Evolutionary conservation across 1,140 invertebrate species (phyloP).

Genomic region (Meteorus sp.): DNA sequence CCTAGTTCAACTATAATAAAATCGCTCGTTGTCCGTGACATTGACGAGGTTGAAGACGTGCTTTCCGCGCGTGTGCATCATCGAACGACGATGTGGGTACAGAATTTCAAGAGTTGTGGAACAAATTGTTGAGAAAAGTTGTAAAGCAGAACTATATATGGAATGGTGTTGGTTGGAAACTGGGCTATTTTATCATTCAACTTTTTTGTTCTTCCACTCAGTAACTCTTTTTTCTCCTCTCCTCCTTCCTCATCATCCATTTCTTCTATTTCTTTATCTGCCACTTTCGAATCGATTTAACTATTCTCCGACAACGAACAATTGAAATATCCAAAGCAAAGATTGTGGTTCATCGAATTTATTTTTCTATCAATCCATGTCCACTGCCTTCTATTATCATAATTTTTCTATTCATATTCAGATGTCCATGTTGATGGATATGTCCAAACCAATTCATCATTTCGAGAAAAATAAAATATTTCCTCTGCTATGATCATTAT

Average conservation of each 20-base stretch:
- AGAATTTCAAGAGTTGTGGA: too few relatives aligned
- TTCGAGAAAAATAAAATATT: too few relatives aligned
- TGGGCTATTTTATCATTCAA: background rate
- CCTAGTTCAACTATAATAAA: conserved; percentile 26
- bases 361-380: too few relatives aligned
- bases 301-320: too few relatives aligned
- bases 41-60: conserved; percentile 12
- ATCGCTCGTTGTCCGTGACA: conserved; percentile 20
- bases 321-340: too few relatives aligned
- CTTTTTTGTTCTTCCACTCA: conserved; percentile 1
- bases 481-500: background rate
- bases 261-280: background rate
- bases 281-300: too few relatives aligned
- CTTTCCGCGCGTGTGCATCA: background rate
- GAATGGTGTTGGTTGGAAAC: background rate
- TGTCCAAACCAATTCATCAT: too few relatives aligned
- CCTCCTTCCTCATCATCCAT: too few relatives aligned
- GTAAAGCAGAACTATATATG: background rate
- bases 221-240: background rate
- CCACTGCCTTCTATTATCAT: too few relatives aligned
- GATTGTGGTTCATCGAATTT: too few relatives aligned
- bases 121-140: background rate
- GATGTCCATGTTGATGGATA: too few relatives aligned
- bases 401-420: too few relatives aligned
- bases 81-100: background rate